These are phyloP conservation scores for Agonopterix heracliana DNA, from an alignment of 2,888 invertebrate genomes.

Conservation along the genomic window DNA sequence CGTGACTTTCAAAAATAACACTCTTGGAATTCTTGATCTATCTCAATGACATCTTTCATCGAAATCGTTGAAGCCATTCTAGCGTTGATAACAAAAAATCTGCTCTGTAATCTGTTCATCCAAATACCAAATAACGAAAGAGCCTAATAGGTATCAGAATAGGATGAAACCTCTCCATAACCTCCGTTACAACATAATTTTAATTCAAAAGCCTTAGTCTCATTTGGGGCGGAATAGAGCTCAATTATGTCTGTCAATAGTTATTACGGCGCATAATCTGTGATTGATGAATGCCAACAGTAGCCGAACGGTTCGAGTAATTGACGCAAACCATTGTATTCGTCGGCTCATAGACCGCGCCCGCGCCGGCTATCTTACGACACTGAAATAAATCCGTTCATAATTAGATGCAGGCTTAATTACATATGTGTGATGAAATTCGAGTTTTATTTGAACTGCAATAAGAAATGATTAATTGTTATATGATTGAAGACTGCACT, in stretches of 20 bases:
- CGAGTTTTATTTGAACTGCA: conserved; percentile 32
- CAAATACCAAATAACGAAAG: too few relatives aligned
- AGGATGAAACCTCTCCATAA: neutral
- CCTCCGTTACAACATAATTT: conserved; percentile 1
- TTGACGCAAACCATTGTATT: conserved; percentile 55
- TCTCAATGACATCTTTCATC: too few relatives aligned
- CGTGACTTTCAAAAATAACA: too few relatives aligned
- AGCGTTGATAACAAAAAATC: neutral
- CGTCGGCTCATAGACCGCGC: conserved; percentile 44
- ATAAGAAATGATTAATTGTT: conserved; percentile 38
- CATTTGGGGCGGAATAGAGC: conserved; percentile 33
- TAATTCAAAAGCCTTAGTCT: conserved; percentile 19
- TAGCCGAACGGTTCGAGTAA: conserved; percentile 49
- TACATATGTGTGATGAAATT: conserved; percentile 48
- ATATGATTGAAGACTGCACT: conserved; percentile 15
- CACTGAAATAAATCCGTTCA: conserved; percentile 37
- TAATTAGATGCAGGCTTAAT: conserved; percentile 58
- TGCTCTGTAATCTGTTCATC: too few relatives aligned
- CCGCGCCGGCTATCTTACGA: conserved; percentile 29
- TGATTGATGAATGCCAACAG: conserved; percentile 66
- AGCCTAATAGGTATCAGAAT: too few relatives aligned
- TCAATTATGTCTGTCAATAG: conserved; percentile 59
- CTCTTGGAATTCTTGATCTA: too few relatives aligned
- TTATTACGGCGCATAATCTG: conserved; percentile 57
- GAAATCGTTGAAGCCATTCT: neutral